phyloP scores from a whole-genome alignment of 1,140 invertebrate genomes.

The Drosophila orosa region DNA sequence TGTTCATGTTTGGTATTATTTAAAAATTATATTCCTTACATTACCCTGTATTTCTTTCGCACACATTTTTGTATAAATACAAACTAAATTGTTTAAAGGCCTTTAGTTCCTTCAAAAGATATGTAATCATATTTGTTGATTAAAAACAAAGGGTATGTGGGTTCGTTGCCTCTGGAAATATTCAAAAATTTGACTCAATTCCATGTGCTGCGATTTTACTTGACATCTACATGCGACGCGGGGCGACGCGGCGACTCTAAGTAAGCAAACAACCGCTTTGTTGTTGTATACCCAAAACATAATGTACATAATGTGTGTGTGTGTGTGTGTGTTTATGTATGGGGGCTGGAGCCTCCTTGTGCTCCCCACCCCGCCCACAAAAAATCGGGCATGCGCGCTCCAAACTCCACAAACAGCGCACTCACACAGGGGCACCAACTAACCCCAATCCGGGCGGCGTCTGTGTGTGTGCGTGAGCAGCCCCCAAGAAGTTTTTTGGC shows the following conservation, averaged over 20 bases:
- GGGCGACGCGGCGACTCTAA: constrained; percentile 24
- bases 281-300: constrained; percentile 73
- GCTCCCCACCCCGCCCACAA: constrained; percentile 10
- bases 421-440: constrained; percentile 52
- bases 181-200: background rate
- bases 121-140: background rate
- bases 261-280: constrained; percentile 57
- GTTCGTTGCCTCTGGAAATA: background rate
- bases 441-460: constrained; percentile 64
- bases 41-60: background rate
- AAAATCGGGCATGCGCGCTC: constrained; percentile 72
- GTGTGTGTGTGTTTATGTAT: constrained; percentile 28
- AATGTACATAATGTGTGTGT: constrained; percentile 58
- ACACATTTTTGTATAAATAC: background rate
- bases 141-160: background rate
- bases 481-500: constrained; percentile 81
- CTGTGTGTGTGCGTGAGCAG: constrained; percentile 44
- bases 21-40: background rate
- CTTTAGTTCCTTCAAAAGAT: background rate
- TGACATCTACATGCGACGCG: constrained; percentile 43
- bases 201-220: constrained; percentile 19
- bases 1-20: background rate
- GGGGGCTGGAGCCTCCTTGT: background rate
- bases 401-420: constrained; percentile 74
- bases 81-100: background rate